Evolutionary conservation across 2,797 vertebrate genomes (phyloP).

Genomic region (Oreochromis grahami): DNA sequence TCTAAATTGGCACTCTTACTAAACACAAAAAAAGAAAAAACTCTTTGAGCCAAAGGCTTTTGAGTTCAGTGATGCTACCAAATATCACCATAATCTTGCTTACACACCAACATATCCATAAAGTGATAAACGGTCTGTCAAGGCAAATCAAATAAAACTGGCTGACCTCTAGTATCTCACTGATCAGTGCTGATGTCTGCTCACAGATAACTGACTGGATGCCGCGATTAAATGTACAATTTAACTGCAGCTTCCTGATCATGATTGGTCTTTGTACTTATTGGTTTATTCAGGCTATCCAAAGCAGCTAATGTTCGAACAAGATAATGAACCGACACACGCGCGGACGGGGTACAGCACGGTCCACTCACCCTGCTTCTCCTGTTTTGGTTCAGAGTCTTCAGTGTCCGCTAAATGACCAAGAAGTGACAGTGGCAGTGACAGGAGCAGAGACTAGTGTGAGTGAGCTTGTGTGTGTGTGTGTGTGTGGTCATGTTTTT

Average conservation of each 20-base stretch:
- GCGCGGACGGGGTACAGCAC: not conserved
- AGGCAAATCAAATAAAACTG: not conserved
- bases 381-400: not conserved
- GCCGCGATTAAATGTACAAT: not conserved
- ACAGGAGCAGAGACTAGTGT: not conserved
- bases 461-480: not conserved
- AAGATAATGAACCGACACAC: not conserved
- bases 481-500: conserved; percentile 61
- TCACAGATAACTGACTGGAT: not conserved
- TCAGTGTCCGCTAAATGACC: conserved; percentile 13
- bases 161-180: not conserved
- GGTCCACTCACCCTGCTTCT: conserved; percentile 54
- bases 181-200: not conserved
- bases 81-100: not conserved
- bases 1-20: not conserved
- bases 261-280: not conserved
- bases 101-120: not conserved
- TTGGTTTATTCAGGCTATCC: not conserved
- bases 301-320: not conserved
- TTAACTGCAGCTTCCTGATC: not conserved
- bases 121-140: not conserved
- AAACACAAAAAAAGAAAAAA: not conserved
- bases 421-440: conserved; percentile 30
- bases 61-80: not conserved
- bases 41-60: not conserved